Conservation (phyloP, 2,113 vertebrate species). For the Cervus canadensis region DNA sequence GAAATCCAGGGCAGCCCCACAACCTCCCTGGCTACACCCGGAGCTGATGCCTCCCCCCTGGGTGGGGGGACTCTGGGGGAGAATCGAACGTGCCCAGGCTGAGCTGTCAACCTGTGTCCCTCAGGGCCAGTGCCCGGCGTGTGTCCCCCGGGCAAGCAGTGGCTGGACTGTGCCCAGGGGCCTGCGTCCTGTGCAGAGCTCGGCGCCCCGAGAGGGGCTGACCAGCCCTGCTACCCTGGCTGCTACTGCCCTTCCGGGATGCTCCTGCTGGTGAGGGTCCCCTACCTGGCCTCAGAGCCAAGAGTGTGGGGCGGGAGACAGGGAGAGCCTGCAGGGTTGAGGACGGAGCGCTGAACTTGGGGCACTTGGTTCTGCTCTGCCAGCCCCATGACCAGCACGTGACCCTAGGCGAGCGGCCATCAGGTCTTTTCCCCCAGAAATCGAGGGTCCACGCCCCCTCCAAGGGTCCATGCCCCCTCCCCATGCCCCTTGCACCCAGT, state of each 20-base stretch:
- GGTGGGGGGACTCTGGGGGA: background rate
- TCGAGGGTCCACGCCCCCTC: background rate
- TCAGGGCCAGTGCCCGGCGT: conserved; percentile 63
- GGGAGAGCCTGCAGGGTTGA: background rate
- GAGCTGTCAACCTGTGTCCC: background rate
- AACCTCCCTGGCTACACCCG: rapidly evolving
- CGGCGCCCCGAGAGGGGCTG: background rate
- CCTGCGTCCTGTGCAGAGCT: conserved; percentile 85
- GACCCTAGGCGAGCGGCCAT: background rate
- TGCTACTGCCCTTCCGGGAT: conserved; percentile 84
- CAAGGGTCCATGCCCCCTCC: background rate
- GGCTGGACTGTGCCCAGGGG: conserved; percentile 82
- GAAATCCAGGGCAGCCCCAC: background rate
- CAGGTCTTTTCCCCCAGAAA: background rate
- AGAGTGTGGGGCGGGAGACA: background rate
- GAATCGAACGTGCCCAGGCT: rapidly evolving
- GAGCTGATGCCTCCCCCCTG: background rate
- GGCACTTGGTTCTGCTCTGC: background rate
- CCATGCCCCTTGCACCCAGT: background rate
- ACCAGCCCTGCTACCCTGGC: conserved; percentile 82
- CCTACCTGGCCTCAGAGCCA: background rate
- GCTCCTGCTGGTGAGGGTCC: conserved; percentile 81
- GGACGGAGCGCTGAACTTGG: background rate
- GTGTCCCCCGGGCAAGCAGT: conserved; percentile 83
- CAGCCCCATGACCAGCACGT: background rate